Percentiles rank a stretch among this genome's conserved stretches.
Conservation (phyloP, 2,113 vertebrate genomes). For the Bostrychus sinensis region DNA sequence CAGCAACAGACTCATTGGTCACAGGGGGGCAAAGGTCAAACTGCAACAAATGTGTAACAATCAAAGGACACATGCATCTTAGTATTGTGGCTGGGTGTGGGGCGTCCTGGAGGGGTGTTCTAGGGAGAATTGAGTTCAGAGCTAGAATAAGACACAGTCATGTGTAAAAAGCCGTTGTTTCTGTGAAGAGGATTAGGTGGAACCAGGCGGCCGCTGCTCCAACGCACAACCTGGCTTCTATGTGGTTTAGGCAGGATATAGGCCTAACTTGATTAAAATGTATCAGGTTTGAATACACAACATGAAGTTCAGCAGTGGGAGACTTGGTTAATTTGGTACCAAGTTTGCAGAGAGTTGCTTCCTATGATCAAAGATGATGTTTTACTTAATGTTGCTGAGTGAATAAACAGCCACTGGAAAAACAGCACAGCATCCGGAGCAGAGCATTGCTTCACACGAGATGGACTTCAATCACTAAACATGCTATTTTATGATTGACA, state of each 20-base stretch:
- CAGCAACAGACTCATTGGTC: slow-evolving; percentile 30
- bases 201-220: slow-evolving; percentile 38
- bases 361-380: slow-evolving; percentile 21
- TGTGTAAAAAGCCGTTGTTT: slow-evolving; percentile 56
- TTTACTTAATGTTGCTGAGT: slow-evolving; percentile 54
- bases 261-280: no score
- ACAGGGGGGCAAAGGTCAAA: slow-evolving; percentile 56
- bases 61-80: slow-evolving; percentile 15
- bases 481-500: background rate
- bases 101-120: slow-evolving; percentile 14
- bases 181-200: slow-evolving; percentile 59
- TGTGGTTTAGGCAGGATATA: no score
- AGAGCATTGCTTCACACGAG: slow-evolving; percentile 6
- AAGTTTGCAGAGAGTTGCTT: slow-evolving; percentile 39
- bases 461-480: background rate
- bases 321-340: slow-evolving; percentile 65
- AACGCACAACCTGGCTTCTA: background rate
- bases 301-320: background rate
- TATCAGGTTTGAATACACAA: no score
- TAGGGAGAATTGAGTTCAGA: slow-evolving; percentile 14
- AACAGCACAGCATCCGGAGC: slow-evolving; percentile 55
- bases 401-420: slow-evolving; percentile 69
- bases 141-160: slow-evolving; percentile 44
- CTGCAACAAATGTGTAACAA: slow-evolving; percentile 58
- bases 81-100: slow-evolving; percentile 5